These are phyloP conservation scores for Chloroceryle amazona DNA, from an alignment of 2,797 vertebrate genomes.

Conservation along the genomic window DNA sequence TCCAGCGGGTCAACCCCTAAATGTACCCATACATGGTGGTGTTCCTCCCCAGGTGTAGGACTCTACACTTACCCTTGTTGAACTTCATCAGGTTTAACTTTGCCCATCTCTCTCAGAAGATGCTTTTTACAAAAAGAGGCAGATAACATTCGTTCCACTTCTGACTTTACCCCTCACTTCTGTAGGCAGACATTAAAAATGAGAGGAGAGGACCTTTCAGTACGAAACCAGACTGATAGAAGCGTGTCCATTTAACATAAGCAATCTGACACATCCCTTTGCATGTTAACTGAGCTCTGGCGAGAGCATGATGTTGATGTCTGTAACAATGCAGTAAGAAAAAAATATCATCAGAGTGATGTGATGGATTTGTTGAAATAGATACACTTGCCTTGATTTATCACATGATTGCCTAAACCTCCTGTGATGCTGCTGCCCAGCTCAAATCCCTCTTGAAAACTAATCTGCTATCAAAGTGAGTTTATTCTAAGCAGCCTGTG, in stretches of 20 bases:
- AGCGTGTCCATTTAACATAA: background rate
- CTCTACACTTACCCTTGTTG: no score
- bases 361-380: background rate
- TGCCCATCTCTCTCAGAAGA: no score
- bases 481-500: background rate
- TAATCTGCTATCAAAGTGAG: background rate
- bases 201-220: background rate
- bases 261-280: background rate
- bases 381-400: background rate
- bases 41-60: no score
- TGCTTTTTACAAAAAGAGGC: no score
- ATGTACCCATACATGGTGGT: no score
- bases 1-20: no score
- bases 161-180: no score
- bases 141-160: no score
- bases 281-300: background rate
- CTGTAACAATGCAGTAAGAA: background rate
- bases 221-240: background rate
- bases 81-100: no score
- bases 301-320: background rate
- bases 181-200: background rate
- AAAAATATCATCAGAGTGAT: background rate
- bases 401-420: background rate
- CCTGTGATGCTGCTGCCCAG: background rate
- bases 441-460: conserved; percentile 12